Evolutionary conservation across 64 coral and sea anemone species (phyloP).

Genomic region (Montipora foliosa): DNA sequence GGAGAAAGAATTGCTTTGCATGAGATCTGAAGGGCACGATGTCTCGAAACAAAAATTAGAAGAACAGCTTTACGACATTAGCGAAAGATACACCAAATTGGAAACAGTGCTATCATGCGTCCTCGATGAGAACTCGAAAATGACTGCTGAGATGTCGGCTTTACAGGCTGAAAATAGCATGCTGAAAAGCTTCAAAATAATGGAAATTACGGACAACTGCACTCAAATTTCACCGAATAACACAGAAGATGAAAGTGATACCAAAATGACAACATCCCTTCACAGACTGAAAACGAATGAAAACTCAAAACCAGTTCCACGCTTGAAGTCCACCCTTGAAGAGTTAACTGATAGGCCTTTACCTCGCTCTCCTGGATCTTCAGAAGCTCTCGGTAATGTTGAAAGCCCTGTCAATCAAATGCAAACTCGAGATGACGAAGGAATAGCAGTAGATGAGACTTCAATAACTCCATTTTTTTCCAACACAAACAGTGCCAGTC

Average conservation of each 20-base stretch:
- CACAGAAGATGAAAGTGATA: conserved; percentile 81
- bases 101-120: conserved; percentile 78
- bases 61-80: conserved; percentile 33
- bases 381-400: neutral
- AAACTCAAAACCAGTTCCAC: neutral
- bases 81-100: conserved; percentile 77
- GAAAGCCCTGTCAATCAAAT: neutral
- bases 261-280: neutral
- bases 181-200: conserved; percentile 83
- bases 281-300: neutral
- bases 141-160: conserved; percentile 57
- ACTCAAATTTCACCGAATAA: conserved; percentile 85
- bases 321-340: neutral
- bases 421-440: neutral
- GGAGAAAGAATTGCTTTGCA: conserved; percentile 66
- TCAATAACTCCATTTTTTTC: neutral
- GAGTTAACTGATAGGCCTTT: neutral
- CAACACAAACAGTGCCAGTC: neutral
- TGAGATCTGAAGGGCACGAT: conserved; percentile 31
- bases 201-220: conserved; percentile 80
- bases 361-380: neutral
- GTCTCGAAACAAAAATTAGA: conserved; percentile 26
- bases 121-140: conserved; percentile 81
- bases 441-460: neutral
- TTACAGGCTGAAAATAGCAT: conserved; percentile 77